Base-by-base conservation (phyloP, 2,797 vertebrate species). In the Enteromius radiatus region DNA sequence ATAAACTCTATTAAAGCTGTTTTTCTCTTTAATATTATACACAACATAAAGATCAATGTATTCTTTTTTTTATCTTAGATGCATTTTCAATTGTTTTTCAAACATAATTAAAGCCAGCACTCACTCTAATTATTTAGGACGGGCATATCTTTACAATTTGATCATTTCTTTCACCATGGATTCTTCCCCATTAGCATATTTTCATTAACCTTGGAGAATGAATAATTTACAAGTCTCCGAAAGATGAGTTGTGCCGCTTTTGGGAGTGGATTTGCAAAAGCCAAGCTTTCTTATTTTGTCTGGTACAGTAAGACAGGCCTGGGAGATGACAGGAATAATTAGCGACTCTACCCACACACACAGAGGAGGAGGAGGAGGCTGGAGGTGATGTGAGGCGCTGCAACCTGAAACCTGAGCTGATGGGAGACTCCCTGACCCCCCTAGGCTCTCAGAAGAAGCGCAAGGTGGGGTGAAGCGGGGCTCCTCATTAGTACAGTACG, bases 111-210 rank as follows among this genome's bases (percentile, higher is more conserved):
- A 93, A 94, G 78, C 91, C 92, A 94, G 93, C 92, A 89, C 84
- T 92, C 91, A 88, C 91, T 93, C 84, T 93, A 94, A 94, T 95
- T 93, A 93, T 92, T 94, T 91, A 84, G 88, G 88, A 89, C 87
- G 92, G 89, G 88, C 87, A 90, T 92, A 92, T 91, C 90, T 91
- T 91, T 94, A 91, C 93, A 90, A 84, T 86, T 86, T 78, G 79
- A 88, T 86, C 8, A 80, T 93, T 94, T 81, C 91, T 93, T 93
- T 92, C 86, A 93, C 92, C 85, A 89, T 80, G 61, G 86, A 90
- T 89, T 93, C 88, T 79, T 76, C 85, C 43, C 90, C 87, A 95
- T 95, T 94, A 92, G 82, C 89, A 92, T 95, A 92, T 93, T 94
- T 94, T 92, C 90, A 93, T 94, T 94, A 94, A 88, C 84, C 86